Conservation (phyloP, 2,797 vertebrate species). For the Scolopax bukidnonensis region DNA sequence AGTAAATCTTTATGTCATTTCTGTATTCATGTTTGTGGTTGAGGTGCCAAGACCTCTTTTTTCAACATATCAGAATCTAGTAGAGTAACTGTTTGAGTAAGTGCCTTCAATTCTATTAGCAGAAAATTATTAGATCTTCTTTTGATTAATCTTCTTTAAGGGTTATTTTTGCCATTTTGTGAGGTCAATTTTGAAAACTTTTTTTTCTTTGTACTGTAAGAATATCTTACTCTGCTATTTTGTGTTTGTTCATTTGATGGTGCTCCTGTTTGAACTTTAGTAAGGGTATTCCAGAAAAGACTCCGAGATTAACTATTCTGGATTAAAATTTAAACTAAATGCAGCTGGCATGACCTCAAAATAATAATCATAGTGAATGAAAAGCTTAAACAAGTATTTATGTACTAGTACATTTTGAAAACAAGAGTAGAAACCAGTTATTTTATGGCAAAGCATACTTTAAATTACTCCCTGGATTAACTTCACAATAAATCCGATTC, state of each 20-base stretch:
- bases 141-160: not conserved
- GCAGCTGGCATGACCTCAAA: not conserved
- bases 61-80: not conserved
- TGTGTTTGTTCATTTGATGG: not conserved
- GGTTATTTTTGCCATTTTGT: not conserved
- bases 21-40: not conserved
- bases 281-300: not conserved
- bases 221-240: not conserved
- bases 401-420: not conserved
- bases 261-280: not conserved
- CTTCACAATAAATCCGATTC: not conserved
- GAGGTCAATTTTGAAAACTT: not conserved
- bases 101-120: not conserved
- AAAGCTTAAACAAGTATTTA: not conserved
- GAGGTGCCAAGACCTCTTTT: not conserved
- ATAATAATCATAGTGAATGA: not conserved
- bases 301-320: not conserved
- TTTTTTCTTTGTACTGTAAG: not conserved
- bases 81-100: not conserved
- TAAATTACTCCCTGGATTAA: conserved; percentile 19
- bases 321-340: conserved; percentile 29
- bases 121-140: not conserved
- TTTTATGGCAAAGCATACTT: not conserved
- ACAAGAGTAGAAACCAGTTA: not conserved
- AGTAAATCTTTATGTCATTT: conserved; percentile 21